Evolutionary conservation across 2,888 invertebrate genomes (phyloP).

Genomic region (Cheilosia soror): DNA sequence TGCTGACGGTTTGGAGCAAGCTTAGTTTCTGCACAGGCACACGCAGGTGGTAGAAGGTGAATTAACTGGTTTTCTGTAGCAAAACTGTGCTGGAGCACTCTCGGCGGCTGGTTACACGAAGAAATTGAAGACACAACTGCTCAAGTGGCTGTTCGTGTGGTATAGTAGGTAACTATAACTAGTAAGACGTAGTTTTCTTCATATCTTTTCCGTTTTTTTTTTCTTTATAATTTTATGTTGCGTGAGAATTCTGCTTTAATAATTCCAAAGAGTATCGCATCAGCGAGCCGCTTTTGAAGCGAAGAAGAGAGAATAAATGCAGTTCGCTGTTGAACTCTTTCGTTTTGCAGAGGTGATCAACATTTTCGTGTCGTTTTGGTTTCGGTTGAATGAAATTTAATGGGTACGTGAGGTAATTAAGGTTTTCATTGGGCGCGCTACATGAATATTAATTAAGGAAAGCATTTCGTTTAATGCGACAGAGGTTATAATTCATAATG

Average conservation of each 20-base stretch:
- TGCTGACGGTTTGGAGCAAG: slow-evolving; percentile 31
- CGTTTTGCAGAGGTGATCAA: slow-evolving; percentile 64
- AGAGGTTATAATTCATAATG: slow-evolving; percentile 37
- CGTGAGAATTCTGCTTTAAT: slow-evolving; percentile 8
- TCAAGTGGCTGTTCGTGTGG: slow-evolving; percentile 19
- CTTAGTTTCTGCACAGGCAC: slow-evolving; percentile 46
- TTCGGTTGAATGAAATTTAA: slow-evolving; percentile 17
- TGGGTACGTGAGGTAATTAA: slow-evolving; percentile 54
- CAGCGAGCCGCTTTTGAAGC: background rate
- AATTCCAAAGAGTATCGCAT: slow-evolving; percentile 22
- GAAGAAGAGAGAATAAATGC: slow-evolving; percentile 3
- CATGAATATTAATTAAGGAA: slow-evolving; percentile 66
- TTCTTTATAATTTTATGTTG: slow-evolving; percentile 11
- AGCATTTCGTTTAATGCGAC: slow-evolving; percentile 12
- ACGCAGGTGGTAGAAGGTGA: slow-evolving; percentile 59
- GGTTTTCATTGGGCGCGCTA: slow-evolving; percentile 37
- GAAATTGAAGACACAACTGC: slow-evolving; percentile 57
- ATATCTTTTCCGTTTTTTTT: slow-evolving; percentile 39
- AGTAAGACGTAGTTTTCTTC: slow-evolving; percentile 27
- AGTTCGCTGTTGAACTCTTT: slow-evolving; percentile 66
- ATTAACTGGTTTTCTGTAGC: slow-evolving; percentile 72
- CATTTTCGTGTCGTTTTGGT: slow-evolving; percentile 38
- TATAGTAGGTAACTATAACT: background rate
- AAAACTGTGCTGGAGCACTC: slow-evolving; percentile 40
- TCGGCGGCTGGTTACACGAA: slow-evolving; percentile 29